Evolutionary conservation across 1,140 invertebrate genomes (phyloP).

Genomic region (Stratiolaelaps scimitus): DNA sequence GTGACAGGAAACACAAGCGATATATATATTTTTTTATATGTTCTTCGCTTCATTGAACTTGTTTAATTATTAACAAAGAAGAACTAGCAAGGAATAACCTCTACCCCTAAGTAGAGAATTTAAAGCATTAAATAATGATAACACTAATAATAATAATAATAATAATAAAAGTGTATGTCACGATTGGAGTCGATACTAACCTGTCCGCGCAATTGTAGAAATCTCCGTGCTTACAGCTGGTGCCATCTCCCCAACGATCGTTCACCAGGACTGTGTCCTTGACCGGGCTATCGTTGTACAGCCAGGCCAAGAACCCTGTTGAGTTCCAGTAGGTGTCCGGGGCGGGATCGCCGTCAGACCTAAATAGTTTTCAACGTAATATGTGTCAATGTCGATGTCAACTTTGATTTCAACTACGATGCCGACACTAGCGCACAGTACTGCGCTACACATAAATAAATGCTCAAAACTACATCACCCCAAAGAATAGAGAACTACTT

Average conservation of each 20-base stretch:
- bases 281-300: constrained; percentile 55
- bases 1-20: too few relatives aligned
- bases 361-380: neutral
- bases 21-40: too few relatives aligned
- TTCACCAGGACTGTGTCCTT: constrained; percentile 74
- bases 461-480: neutral
- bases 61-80: too few relatives aligned
- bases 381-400: neutral
- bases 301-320: constrained; percentile 47
- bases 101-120: too few relatives aligned
- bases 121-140: too few relatives aligned
- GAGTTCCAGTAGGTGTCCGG: constrained; percentile 45
- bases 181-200: constrained; percentile 43
- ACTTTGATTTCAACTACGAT: neutral
- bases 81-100: too few relatives aligned
- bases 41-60: too few relatives aligned
- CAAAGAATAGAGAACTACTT: neutral
- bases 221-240: constrained; percentile 45
- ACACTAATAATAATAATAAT: too few relatives aligned
- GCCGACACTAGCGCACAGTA: neutral
- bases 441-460: neutral
- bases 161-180: too few relatives aligned
- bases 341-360: constrained; percentile 43
- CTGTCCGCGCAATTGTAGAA: constrained; percentile 45
- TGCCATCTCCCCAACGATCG: constrained; percentile 67